Base-by-base conservation (phyloP, 2,888 invertebrate species). In the Dryobota labecula region DNA sequence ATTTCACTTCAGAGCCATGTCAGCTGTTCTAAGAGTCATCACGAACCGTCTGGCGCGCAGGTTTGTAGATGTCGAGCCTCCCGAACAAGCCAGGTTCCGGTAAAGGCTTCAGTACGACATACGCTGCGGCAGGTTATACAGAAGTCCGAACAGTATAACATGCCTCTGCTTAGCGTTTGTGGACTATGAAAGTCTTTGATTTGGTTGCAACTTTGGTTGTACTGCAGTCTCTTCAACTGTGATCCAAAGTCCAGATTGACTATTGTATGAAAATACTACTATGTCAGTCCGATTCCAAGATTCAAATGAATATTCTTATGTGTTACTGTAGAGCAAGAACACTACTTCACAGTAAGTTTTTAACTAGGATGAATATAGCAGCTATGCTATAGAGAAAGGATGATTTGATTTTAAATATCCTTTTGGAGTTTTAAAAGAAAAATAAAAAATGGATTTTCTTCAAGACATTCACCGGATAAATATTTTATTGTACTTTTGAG, bases 241-340 rank as follows among this genome's bases (percentile, higher is more conserved):
- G 24, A n/a, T n/a, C n/a, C n/a, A n/a, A n/a, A n/a, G n/a, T n/a
- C 18, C 24, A 57, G 9, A 57, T 38, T 57, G 18, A 24, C 57
- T 24, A n/a, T 57, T 57, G 38, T 24, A 24, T 18, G 11, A 58
- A 58, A 58, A 41, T 5, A 2, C 7, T 58, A 58, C 38, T 24
- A n/a, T 57, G 24, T 41, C 38, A 24, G 58, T 27, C 58, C 0
- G 11, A 38, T 18, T 41, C 24, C 18, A 36, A 24, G 36, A 24
- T 24, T 57, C 36, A 24, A 58, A 58, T 38, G 1, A 38, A 57
- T 57, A 57, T 63, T 63, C 27, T 30, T 18, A n/a, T 33, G 24
- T 24, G 20, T 43, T 27, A 43, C 38, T 49, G 27, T 49, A n/a
- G 1, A 49, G 7, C 2, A 36, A 30, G 7, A 30, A 18, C 18